phyloP scores from a whole-genome alignment of 2,888 invertebrate species.

The Drosophila mimica region DNA sequence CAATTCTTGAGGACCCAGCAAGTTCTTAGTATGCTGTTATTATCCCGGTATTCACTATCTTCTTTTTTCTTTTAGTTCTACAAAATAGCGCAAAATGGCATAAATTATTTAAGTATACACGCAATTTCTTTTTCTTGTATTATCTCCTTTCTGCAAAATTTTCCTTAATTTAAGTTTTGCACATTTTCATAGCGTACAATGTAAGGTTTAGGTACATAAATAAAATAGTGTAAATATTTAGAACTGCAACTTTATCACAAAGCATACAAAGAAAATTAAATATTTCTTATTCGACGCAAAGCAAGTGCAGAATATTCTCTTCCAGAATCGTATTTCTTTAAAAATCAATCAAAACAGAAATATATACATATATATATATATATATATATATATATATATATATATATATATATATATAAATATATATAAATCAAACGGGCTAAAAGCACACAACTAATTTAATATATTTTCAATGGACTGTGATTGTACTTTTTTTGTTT shows the following conservation, averaged over 20 bases:
- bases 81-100: conserved; percentile 60
- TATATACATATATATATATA: conserved; percentile 12
- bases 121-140: conserved; percentile 33
- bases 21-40: conserved; percentile 27
- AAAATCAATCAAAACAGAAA: background rate
- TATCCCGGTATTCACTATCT: conserved; percentile 11
- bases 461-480: conserved; percentile 77
- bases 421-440: conserved; percentile 13
- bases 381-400: background rate
- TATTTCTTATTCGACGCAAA: conserved; percentile 23
- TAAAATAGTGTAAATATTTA: conserved; percentile 73
- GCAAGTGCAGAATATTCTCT: conserved; percentile 32
- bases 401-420: background rate
- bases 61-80: conserved; percentile 12
- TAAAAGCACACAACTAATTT: conserved; percentile 69
- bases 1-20: conserved; percentile 46
- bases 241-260: conserved; percentile 50
- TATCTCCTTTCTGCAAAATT: conserved; percentile 20
- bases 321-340: conserved; percentile 40
- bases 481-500: conserved; percentile 74
- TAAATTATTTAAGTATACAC: conserved; percentile 78
- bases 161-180: conserved; percentile 60
- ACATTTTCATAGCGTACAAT: conserved; percentile 63
- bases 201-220: conserved; percentile 80
- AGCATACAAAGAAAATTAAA: conserved; percentile 34